These are phyloP conservation scores for Calameuta filiformis DNA, from an alignment of 2,888 invertebrate species.

Conservation along the genomic window DNA sequence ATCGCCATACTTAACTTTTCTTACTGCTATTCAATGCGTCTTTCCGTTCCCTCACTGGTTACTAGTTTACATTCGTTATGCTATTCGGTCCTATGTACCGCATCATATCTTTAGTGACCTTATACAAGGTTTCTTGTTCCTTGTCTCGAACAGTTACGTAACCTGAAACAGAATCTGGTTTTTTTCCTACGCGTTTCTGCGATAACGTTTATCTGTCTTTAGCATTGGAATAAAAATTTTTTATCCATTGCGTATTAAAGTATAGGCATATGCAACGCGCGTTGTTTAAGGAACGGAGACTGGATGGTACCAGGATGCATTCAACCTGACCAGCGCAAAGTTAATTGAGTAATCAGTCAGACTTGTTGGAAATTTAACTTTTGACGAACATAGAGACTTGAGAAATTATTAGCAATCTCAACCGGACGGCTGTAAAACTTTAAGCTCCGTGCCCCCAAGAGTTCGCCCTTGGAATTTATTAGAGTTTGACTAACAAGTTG, in stretches of 20 bases:
- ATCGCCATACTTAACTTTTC: slow-evolving; percentile 25
- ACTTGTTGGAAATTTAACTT: not conserved
- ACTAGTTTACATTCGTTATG: not conserved
- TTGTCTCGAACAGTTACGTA: not conserved
- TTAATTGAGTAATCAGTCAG: not conserved
- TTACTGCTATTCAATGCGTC: not conserved
- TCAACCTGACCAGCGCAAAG: not conserved
- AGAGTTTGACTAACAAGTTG: slow-evolving; percentile 61
- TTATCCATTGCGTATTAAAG: not conserved
- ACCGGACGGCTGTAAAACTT: slow-evolving; percentile 57
- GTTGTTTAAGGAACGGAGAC: not conserved
- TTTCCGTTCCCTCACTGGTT: not conserved
- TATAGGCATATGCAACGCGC: not conserved
- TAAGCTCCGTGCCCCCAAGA: not conserved
- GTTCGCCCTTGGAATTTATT: slow-evolving; percentile 54
- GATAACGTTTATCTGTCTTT: not conserved
- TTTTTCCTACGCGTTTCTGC: not conserved
- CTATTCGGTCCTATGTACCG: not conserved
- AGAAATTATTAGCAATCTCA: slow-evolving; percentile 57
- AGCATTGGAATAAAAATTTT: not conserved
- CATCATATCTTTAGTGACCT: not conserved
- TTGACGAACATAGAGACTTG: not conserved
- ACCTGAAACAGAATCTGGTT: not conserved
- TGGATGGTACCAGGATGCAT: not conserved
- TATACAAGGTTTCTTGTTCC: not conserved